Evolutionary conservation across 2,888 invertebrate species (phyloP).

Genomic region (Protonemura montana): DNA sequence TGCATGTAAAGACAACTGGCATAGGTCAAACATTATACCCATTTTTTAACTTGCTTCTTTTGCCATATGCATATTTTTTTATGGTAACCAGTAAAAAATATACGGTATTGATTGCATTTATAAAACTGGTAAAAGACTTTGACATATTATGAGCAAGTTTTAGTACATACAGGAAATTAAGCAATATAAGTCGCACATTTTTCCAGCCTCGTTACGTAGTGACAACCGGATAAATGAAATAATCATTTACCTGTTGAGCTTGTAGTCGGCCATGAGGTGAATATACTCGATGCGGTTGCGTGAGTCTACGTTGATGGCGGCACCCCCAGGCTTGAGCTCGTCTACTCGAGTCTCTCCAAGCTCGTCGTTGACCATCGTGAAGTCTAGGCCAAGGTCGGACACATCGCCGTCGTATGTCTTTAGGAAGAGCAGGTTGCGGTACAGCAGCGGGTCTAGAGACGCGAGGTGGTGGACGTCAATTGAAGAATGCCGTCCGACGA

Average conservation of each 20-base stretch:
- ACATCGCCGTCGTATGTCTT: slow-evolving; percentile 88
- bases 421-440: slow-evolving; percentile 87
- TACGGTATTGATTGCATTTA: no score
- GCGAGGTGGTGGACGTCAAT: slow-evolving; percentile 92
- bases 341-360: slow-evolving; percentile 87
- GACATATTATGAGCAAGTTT: no score
- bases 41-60: no score
- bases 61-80: no score
- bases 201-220: no score
- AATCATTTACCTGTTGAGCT: slow-evolving; percentile 72
- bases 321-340: slow-evolving; percentile 90
- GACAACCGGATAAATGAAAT: no score
- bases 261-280: slow-evolving; percentile 94
- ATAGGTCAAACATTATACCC: no score
- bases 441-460: slow-evolving; percentile 90
- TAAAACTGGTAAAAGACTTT: no score
- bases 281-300: slow-evolving; percentile 96
- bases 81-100: no score
- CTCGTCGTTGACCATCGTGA: slow-evolving; percentile 89
- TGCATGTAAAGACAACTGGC: no score
- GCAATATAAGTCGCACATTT: no score
- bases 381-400: slow-evolving; percentile 88
- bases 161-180: no score
- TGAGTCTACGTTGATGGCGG: slow-evolving; percentile 88
- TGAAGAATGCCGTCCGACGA: slow-evolving; percentile 78